phyloP scores from a whole-genome alignment of 2,888 invertebrate genomes.

The Polymixis lichenea region DNA sequence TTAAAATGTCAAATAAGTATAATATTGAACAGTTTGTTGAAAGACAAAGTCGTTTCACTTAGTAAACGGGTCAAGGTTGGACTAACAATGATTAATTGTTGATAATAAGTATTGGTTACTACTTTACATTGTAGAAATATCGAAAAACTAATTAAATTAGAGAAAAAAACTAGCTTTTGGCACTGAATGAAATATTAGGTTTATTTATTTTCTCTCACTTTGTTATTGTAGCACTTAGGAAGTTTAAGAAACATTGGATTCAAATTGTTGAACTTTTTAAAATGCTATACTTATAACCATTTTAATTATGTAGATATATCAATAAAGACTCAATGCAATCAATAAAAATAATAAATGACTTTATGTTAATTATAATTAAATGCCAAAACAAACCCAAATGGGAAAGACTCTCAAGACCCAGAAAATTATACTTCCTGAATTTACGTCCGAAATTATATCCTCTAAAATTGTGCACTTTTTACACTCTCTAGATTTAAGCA shows the following conservation, averaged over 20 bases:
- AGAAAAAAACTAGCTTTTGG: too few species aligned
- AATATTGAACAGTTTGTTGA: background rate
- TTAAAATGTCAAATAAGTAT: background rate
- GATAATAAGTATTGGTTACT: background rate
- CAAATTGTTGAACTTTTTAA: too few species aligned
- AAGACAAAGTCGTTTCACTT: conserved; percentile 5
- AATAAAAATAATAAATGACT: background rate
- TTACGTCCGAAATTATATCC: background rate
- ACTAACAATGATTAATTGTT: conserved; percentile 2
- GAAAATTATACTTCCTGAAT: background rate
- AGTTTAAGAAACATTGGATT: too few species aligned
- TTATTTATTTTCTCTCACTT: too few species aligned
- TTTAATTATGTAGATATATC: too few species aligned
- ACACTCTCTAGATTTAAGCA: background rate
- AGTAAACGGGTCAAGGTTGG: background rate
- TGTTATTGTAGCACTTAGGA: too few species aligned
- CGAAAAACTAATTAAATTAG: too few species aligned
- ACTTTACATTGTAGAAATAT: background rate
- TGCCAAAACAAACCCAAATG: background rate
- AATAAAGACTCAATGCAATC: background rate
- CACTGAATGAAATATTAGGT: too few species aligned
- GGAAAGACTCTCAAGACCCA: background rate
- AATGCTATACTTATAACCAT: too few species aligned
- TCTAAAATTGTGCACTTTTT: background rate
- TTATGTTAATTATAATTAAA: background rate